Percentiles rank a stretch among this genome's conserved stretches.
These are phyloP conservation scores for Tromatobia lineatoria DNA, from an alignment of 2,888 invertebrate genomes.

Conservation along the genomic window DNA sequence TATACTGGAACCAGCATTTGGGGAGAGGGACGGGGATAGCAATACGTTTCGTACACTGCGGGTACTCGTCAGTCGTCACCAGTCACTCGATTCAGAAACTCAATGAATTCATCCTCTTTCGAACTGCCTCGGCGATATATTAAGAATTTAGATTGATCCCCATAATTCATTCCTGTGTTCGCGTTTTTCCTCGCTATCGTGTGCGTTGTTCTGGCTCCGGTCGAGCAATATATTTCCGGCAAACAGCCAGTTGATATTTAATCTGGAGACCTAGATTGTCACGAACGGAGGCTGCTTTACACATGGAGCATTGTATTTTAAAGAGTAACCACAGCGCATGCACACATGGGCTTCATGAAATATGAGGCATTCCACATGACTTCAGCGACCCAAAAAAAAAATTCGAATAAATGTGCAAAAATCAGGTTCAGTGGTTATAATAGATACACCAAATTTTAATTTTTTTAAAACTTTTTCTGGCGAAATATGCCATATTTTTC, in stretches of 20 bases:
- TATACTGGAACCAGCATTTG: constrained; percentile 22
- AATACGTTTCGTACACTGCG: constrained; percentile 6
- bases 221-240: constrained; percentile 12
- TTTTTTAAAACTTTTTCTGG: too few species aligned
- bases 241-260: constrained; percentile 42
- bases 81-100: constrained; percentile 43
- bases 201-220: constrained; percentile 11
- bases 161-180: constrained; percentile 11
- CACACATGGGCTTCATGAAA: not conserved
- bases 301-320: not conserved
- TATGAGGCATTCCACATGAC: too few species aligned
- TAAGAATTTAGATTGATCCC: constrained; percentile 48
- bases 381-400: too few species aligned
- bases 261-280: constrained; percentile 17
- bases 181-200: constrained; percentile 6
- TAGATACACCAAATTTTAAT: too few species aligned
- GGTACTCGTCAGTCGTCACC: constrained; percentile 43
- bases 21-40: not conserved
- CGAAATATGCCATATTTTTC: too few species aligned
- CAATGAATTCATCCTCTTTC: constrained; percentile 14
- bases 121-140: not conserved
- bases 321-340: not conserved
- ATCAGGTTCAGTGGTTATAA: too few species aligned
- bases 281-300: not conserved
- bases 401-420: too few species aligned